These are phyloP conservation scores for Rhagonycha lutea DNA, from an alignment of 2,888 invertebrate genomes.

Conservation along the genomic window DNA sequence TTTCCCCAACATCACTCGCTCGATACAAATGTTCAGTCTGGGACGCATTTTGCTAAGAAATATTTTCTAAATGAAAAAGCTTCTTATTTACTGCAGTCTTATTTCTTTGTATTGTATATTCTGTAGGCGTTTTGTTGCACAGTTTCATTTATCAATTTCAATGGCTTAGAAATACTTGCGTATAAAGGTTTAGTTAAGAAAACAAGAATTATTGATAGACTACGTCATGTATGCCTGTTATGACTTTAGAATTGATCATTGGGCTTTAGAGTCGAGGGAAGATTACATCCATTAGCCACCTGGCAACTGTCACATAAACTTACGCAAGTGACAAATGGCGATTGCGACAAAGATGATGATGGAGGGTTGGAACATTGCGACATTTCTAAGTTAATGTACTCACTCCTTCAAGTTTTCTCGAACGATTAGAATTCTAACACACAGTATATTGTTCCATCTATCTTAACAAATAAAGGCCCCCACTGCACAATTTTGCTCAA, in stretches of 20 bases:
- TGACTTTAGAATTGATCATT: constrained; percentile 37
- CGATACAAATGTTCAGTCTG: constrained; percentile 32
- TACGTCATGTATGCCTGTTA: constrained; percentile 22
- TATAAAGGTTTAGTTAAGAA: constrained; percentile 1
- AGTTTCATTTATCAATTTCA: constrained; percentile 21
- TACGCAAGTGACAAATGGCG: constrained; percentile 44
- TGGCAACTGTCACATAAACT: constrained; percentile 43
- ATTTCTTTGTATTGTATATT: constrained; percentile 21
- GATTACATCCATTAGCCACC: constrained; percentile 47
- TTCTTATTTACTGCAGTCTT: constrained; percentile 31
- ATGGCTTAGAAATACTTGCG: not conserved
- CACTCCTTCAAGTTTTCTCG: constrained; percentile 19
- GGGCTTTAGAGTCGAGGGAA: constrained; percentile 36
- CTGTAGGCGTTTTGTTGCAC: constrained; percentile 16
- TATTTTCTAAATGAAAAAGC: constrained; percentile 36
- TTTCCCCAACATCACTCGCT: constrained; percentile 34
- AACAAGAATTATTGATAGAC: constrained; percentile 19
- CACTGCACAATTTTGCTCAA: constrained; percentile 27
- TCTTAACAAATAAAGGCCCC: constrained; percentile 13
- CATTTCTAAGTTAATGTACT: constrained; percentile 30
- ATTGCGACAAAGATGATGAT: constrained; percentile 36
- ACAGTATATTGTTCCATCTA: constrained; percentile 24
- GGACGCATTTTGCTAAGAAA: constrained; percentile 30
- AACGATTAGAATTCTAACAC: constrained; percentile 17
- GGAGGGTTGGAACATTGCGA: constrained; percentile 28